These are phyloP conservation scores for Penaeus indicus DNA, from an alignment of 1,140 invertebrate genomes.

Conservation along the genomic window DNA sequence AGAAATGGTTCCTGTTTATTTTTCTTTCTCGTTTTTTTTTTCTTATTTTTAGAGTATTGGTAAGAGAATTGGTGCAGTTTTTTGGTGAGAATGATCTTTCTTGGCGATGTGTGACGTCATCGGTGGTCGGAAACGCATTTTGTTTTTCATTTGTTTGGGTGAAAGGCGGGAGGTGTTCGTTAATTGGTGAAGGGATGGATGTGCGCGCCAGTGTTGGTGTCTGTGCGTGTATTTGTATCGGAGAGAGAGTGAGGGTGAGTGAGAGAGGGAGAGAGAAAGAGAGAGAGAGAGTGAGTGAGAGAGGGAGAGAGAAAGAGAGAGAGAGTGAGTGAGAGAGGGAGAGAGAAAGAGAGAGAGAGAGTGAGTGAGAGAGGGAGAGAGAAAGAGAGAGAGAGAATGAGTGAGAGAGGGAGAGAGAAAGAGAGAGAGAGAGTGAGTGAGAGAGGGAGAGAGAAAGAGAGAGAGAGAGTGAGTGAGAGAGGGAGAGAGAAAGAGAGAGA, in stretches of 20 bases:
- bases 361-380: neutral
- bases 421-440: neutral
- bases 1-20: no score
- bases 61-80: no score
- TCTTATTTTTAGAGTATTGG: no score
- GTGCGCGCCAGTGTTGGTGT: no score
- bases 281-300: neutral
- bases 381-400: neutral
- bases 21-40: no score
- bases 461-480: neutral
- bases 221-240: neutral
- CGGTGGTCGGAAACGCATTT: no score
- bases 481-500: neutral
- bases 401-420: no score
- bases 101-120: no score
- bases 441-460: neutral
- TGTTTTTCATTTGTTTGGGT: no score
- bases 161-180: no score
- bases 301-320: neutral
- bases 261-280: neutral
- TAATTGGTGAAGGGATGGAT: no score
- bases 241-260: neutral
- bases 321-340: slow-evolving; percentile 6
- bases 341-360: slow-evolving; percentile 28
- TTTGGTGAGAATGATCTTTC: no score